A percentile compares a stretch with the other conserved stretches of the same genome.
Conservation (phyloP, 2,888 invertebrate genomes). For the Phasia obesa region DNA sequence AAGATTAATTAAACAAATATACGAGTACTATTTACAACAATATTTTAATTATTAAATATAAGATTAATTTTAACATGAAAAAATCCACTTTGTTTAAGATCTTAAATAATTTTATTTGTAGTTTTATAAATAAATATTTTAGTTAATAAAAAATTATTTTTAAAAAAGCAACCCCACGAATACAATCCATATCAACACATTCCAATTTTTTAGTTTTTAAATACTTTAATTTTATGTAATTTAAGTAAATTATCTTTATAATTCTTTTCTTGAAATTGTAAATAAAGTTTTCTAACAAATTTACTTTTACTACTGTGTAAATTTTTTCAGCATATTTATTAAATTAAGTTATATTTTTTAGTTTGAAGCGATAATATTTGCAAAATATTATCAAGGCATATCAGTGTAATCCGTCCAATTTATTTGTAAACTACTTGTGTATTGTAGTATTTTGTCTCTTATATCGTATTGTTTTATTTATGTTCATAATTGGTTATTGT, state of each 20-base stretch:
- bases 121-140: background rate
- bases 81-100: no score
- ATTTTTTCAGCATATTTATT: background rate
- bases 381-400: conserved; percentile 62
- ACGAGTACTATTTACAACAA: no score
- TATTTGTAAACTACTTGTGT: conserved; percentile 63
- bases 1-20: no score
- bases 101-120: no score
- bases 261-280: conserved; percentile 34
- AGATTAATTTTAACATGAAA: no score
- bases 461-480: conserved; percentile 33
- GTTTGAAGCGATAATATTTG: conserved; percentile 46
- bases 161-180: conserved; percentile 77
- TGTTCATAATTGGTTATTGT: conserved; percentile 53
- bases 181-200: conserved; percentile 80
- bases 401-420: conserved; percentile 81
- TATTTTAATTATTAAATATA: no score
- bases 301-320: background rate
- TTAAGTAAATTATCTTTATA: conserved; percentile 1
- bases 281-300: conserved; percentile 40
- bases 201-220: conserved; percentile 71
- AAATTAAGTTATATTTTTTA: conserved; percentile 28
- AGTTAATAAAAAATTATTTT: conserved; percentile 7
- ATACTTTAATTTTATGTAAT: conserved; percentile 17
- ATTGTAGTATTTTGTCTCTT: conserved; percentile 26